Evolutionary conservation across 2,888 invertebrate genomes (phyloP).

Genomic region (Acronicta leporina): DNA sequence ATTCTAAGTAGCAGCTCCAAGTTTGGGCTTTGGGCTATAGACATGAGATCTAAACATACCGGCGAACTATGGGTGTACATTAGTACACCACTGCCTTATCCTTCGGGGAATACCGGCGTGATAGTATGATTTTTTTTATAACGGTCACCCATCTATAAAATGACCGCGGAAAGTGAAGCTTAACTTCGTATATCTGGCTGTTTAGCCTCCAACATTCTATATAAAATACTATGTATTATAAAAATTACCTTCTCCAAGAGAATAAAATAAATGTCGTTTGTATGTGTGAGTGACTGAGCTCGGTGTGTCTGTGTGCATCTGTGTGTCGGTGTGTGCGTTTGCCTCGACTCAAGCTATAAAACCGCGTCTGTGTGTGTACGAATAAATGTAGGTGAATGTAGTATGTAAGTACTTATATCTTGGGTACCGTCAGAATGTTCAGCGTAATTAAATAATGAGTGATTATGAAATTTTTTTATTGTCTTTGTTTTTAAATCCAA

Average conservation of each 20-base stretch:
- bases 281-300: constrained; percentile 25
- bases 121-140: no score
- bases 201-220: constrained; percentile 1
- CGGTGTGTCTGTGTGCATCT: constrained; percentile 18
- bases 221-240: constrained; percentile 19
- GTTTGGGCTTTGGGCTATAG: no score
- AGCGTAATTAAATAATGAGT: constrained; percentile 55
- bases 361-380: constrained; percentile 80
- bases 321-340: constrained; percentile 63
- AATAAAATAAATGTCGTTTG: constrained; percentile 52
- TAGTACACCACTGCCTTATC: no score
- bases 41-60: no score
- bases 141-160: background rate
- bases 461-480: constrained; percentile 15
- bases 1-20: no score
- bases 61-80: no score
- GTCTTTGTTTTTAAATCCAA: background rate
- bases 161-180: background rate
- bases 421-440: constrained; percentile 65
- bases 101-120: no score
- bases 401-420: constrained; percentile 81
- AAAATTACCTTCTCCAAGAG: constrained; percentile 42
- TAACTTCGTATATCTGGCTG: background rate
- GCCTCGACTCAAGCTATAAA: constrained; percentile 72
- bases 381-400: constrained; percentile 86